Conservation (phyloP, 2,888 invertebrate genomes). For the Tenthredo distinguenda region DNA sequence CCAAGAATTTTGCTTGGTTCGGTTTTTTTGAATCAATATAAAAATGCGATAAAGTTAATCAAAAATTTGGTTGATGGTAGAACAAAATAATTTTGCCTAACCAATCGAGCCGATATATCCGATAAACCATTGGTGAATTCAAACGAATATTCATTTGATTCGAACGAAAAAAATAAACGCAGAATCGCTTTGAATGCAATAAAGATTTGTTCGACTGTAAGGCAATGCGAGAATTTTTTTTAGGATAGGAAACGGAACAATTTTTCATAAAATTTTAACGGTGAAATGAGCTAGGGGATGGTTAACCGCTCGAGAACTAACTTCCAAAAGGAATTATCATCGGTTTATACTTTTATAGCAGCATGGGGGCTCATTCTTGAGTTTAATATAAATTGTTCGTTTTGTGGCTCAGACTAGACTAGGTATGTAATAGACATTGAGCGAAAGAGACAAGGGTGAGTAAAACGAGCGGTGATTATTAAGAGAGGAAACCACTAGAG, state of each 20-base stretch:
- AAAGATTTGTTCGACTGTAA: too few species aligned
- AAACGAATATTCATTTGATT: too few species aligned
- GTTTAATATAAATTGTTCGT: conserved; percentile 43
- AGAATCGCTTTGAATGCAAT: too few species aligned
- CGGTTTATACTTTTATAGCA: conserved; percentile 26
- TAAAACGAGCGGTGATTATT: not conserved
- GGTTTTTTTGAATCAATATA: too few species aligned
- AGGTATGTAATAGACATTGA: not conserved
- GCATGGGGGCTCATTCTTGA: conserved; percentile 40
- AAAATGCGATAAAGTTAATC: too few species aligned
- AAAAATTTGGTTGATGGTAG: too few species aligned
- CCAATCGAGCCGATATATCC: too few species aligned
- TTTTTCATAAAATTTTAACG: not conserved
- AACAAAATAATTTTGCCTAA: too few species aligned
- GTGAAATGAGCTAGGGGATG: not conserved
- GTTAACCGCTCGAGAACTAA: not conserved
- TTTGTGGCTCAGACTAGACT: not conserved
- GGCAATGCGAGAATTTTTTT: too few species aligned
- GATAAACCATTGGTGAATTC: too few species aligned
- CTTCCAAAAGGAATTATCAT: conserved; percentile 1
- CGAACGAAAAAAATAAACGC: too few species aligned
- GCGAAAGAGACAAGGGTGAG: not conserved
- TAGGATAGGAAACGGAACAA: not conserved
- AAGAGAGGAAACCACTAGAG: not conserved
- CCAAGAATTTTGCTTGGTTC: too few species aligned